phyloP scores from a whole-genome alignment of 2,113 vertebrate species.

The Ptyas mucosa region DNA sequence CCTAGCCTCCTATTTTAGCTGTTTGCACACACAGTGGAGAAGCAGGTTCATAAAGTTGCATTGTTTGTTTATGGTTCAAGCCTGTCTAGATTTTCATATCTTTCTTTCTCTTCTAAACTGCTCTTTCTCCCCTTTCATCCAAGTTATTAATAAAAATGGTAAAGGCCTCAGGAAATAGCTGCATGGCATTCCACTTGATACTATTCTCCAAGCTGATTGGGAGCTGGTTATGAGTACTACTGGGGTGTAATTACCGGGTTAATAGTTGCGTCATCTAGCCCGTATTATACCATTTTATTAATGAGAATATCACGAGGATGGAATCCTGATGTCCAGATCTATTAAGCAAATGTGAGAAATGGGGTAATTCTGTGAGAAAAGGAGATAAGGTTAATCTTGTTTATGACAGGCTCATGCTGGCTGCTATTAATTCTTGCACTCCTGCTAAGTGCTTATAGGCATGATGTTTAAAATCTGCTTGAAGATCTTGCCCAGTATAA shows the following conservation, averaged over 20 bases:
- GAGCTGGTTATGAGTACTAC: neutral
- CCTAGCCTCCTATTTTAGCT: neutral
- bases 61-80: neutral
- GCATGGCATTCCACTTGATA: neutral
- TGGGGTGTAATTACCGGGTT: neutral
- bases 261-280: neutral
- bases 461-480: neutral
- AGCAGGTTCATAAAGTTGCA: neutral
- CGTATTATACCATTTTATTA: neutral
- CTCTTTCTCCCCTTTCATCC: neutral
- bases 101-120: neutral
- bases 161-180: neutral
- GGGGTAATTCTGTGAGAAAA: neutral
- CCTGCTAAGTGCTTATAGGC: neutral
- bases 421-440: neutral
- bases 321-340: neutral
- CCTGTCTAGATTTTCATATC: neutral
- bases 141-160: neutral
- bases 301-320: neutral
- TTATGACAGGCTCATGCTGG: neutral
- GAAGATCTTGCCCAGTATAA: neutral
- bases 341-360: neutral
- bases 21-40: neutral
- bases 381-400: neutral
- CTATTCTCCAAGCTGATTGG: neutral